phyloP scores from a whole-genome alignment of 2,113 vertebrate species.

The Cettia cetti region DNA sequence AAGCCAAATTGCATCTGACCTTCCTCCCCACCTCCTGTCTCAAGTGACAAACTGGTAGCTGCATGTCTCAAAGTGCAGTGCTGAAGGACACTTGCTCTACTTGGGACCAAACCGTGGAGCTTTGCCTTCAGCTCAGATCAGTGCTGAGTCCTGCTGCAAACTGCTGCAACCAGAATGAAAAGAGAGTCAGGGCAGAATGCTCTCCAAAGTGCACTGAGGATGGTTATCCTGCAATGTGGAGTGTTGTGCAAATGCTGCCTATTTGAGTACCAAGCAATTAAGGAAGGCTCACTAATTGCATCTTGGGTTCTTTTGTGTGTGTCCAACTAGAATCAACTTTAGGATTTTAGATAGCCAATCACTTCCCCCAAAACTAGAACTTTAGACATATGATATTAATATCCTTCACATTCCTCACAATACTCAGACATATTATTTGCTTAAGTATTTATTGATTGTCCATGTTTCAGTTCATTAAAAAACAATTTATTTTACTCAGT shows the following conservation, averaged over 20 bases:
- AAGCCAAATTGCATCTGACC: not conserved
- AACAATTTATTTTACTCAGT: not conserved
- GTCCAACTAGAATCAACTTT: not conserved
- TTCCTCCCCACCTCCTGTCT: not conserved
- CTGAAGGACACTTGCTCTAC: not conserved
- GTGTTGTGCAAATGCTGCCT: not conserved
- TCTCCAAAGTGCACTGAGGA: not conserved
- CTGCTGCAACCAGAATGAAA: not conserved
- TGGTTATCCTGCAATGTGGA: not conserved
- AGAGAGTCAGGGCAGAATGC: not conserved
- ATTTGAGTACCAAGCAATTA: not conserved
- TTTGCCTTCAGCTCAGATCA: not conserved
- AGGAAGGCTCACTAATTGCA: not conserved
- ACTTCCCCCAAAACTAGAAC: not conserved
- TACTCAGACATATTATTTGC: not conserved
- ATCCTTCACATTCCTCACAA: not conserved
- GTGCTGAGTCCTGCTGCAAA: not conserved
- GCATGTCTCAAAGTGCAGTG: fast-evolving
- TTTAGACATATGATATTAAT: not conserved
- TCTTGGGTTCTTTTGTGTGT: not conserved
- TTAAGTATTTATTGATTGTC: not conserved
- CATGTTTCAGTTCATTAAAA: not conserved
- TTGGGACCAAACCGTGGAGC: not conserved
- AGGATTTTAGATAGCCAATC: not conserved
- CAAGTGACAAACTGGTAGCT: not conserved